phyloP scores from a whole-genome alignment of 92 coral and sea anemone genomes.

The Siderastrea radians region DNA sequence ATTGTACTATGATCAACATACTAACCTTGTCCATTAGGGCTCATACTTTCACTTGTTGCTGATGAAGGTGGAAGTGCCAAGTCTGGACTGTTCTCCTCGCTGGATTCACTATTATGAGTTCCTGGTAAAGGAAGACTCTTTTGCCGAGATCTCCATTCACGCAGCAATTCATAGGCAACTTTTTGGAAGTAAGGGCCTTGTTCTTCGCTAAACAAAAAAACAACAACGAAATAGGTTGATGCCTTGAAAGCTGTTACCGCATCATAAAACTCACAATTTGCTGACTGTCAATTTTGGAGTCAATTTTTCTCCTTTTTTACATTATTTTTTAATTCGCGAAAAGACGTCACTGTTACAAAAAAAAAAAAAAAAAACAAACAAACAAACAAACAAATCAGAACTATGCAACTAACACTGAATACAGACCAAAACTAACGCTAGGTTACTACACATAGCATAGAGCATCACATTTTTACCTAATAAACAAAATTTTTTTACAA shows the following conservation, averaged over 20 bases:
- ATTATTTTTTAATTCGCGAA: too few species aligned
- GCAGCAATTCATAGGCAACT: background rate
- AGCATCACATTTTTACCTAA: too few species aligned
- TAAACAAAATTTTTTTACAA: too few species aligned
- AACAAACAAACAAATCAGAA: too few species aligned
- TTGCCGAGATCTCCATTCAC: slow-evolving; percentile 35
- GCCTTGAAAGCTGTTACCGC: background rate
- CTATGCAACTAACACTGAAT: too few species aligned
- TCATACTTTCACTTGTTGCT: background rate
- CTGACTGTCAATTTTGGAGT: too few species aligned
- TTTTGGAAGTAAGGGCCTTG: slow-evolving; percentile 44
- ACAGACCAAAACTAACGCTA: too few species aligned
- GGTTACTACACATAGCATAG: too few species aligned
- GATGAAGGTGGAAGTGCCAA: background rate
- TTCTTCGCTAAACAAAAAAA: slow-evolving; percentile 20
- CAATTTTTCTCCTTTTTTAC: too few species aligned
- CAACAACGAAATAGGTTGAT: background rate
- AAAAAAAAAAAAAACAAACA: too few species aligned
- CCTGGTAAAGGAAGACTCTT: slow-evolving; percentile 16
- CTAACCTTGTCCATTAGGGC: slow-evolving; percentile 18
- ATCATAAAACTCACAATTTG: too few species aligned
- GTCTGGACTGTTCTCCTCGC: background rate
- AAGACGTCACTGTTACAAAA: too few species aligned
- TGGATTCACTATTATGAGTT: background rate
- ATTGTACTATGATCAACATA: background rate